Conservation (phyloP, 1,140 invertebrate genomes). For the Argopecten irradians region DNA sequence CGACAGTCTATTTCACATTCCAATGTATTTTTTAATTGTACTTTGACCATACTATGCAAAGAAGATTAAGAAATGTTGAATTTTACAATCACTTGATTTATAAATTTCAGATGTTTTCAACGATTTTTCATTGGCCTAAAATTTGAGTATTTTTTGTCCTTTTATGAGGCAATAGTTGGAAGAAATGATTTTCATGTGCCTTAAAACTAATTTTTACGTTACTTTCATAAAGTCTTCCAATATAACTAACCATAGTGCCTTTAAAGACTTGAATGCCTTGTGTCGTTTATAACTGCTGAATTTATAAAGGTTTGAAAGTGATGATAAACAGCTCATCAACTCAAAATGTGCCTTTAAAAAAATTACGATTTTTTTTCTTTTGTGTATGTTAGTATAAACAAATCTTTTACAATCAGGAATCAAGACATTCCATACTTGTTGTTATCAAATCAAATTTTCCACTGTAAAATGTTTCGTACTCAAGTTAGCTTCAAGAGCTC, state of each 20-base stretch:
- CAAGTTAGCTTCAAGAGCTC: background rate
- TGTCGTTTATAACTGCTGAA: too few species aligned
- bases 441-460: background rate
- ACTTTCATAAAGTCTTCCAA: background rate
- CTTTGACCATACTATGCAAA: background rate
- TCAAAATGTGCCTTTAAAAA: background rate
- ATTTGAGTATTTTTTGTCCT: background rate
- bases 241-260: background rate
- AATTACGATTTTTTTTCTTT: background rate
- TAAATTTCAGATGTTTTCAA: background rate
- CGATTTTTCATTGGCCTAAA: background rate
- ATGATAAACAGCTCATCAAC: background rate
- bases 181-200: background rate
- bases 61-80: background rate
- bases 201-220: background rate
- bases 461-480: background rate
- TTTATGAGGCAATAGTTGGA: background rate
- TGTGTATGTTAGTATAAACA: background rate
- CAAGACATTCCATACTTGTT: background rate
- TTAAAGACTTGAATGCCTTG: background rate
- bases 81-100: too few species aligned
- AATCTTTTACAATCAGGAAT: slow-evolving; percentile 2
- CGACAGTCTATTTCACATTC: background rate
- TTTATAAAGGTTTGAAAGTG: background rate
- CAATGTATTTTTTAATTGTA: background rate